Evolutionary conservation across 2,888 invertebrate genomes (phyloP).

Genomic region (Atethmia centrago): DNA sequence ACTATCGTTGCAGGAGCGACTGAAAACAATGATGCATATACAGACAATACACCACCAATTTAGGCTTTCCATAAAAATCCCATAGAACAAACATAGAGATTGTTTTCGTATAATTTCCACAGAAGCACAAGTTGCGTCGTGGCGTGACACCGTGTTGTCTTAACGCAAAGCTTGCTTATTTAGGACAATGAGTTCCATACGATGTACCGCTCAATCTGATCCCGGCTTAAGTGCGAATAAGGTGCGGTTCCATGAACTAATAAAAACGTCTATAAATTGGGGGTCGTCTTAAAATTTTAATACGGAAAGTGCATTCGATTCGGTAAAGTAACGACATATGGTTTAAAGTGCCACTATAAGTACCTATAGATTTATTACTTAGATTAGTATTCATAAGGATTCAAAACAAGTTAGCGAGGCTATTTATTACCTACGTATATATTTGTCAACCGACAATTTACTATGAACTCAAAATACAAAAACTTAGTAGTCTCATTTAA

Average conservation of each 20-base stretch:
- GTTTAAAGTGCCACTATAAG: constrained; percentile 9
- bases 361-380: constrained; percentile 11
- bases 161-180: constrained; percentile 70
- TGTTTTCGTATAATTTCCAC: constrained; percentile 71
- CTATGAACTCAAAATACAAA: background rate
- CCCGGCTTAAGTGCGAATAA: constrained; percentile 60
- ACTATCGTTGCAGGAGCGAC: background rate
- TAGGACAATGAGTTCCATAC: constrained; percentile 69
- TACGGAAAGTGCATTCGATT: constrained; percentile 27
- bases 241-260: constrained; percentile 55
- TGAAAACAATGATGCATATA: background rate
- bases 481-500: background rate
- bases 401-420: background rate
- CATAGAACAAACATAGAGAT: constrained; percentile 57
- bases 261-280: constrained; percentile 41
- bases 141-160: constrained; percentile 61
- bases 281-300: constrained; percentile 26
- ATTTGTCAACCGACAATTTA: background rate
- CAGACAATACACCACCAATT: constrained; percentile 24
- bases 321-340: constrained; percentile 11
- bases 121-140: constrained; percentile 35
- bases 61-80: constrained; percentile 62
- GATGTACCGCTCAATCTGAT: constrained; percentile 71
- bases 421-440: background rate
- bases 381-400: background rate